phyloP scores from a whole-genome alignment of 37 sponge, comb jelly and placozoan genomes.

The Halichondria panicea region DNA sequence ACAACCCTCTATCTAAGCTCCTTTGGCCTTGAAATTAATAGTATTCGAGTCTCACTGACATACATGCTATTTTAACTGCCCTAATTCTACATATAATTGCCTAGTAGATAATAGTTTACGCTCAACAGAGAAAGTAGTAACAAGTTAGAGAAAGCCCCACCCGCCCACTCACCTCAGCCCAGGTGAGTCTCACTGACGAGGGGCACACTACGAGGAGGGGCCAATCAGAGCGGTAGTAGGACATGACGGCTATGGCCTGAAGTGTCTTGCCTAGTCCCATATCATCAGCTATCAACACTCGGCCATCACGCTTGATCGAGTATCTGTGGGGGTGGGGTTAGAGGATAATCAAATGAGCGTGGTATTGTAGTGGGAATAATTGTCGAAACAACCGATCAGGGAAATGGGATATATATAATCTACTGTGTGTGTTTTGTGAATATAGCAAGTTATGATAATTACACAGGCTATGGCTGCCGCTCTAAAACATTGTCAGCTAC shows the following conservation, averaged over 20 bases:
- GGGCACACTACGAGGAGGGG: conserved; percentile 92
- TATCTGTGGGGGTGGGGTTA: too few relatives aligned
- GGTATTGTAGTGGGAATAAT: background rate
- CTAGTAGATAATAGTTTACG: background rate
- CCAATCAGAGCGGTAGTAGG: conserved; percentile 85
- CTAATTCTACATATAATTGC: background rate
- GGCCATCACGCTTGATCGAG: conserved; percentile 68
- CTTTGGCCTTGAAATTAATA: too few relatives aligned
- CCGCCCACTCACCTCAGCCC: conserved; percentile 76
- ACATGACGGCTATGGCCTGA: conserved; percentile 83
- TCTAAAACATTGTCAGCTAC: background rate
- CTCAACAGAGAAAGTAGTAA: background rate
- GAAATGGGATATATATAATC: too few relatives aligned
- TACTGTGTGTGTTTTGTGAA: too few relatives aligned
- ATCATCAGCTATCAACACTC: conserved; percentile 93
- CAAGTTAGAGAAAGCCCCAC: too few relatives aligned
- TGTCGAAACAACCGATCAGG: background rate
- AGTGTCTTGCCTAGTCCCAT: conserved; percentile 98
- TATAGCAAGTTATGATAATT: background rate
- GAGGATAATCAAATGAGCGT: background rate
- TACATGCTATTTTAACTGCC: background rate
- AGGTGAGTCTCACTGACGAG: conserved; percentile 80
- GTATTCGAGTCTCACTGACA: background rate
- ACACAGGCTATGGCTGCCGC: background rate
- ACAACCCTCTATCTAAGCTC: too few relatives aligned